Evolutionary conservation across 1,140 invertebrate species (phyloP), one percentile per base, ranked within the genome.

Genomic region (Mercenaria mercenaria): DNA sequence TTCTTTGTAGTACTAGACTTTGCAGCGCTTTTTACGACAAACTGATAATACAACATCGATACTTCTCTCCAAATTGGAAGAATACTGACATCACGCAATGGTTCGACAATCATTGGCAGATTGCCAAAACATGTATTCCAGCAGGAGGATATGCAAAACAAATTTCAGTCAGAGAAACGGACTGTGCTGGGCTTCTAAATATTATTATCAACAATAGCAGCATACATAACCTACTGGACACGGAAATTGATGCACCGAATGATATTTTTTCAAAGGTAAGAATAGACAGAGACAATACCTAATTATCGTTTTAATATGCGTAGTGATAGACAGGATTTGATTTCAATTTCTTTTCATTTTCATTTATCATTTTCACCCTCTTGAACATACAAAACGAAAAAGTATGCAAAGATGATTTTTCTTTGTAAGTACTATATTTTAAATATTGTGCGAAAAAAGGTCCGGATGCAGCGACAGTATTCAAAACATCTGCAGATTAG

Each of bases 41-140:
- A 34, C 37, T 72, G 11, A 37, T 34, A 6, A 41, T 41, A 11
- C 32, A 37, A 37, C 67, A 72, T 26, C 10, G 67, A 72, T 72
- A 72, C 23, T 34, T 15, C 6, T 34, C 32, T 18, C 67, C 67
- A 8, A 37, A 34, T 34, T 72, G 67, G 67, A 72, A 72, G 29
- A 72, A 72, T n/a, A 72, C 67, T 10, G 37, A 72, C 32, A 23
- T 41, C 23, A 18, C 32, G 11, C 23, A 72, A 15, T 72, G 67
- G 67, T 72, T 34, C 23, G 32, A 34, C 29, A 72, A 41, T 41
- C 29, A 72, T 23, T 72, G 67, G 67, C 67, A 72, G 29, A 41
- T 72, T 72, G 67, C 67, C 18, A 72, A 72, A 34, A 18, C 29
- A 37, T 72, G 10, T 72, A 72, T 72, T 15, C 67, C 67, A 72